Base-by-base conservation (phyloP, 2,888 invertebrate genomes). In the Machimus rusticus region DNA sequence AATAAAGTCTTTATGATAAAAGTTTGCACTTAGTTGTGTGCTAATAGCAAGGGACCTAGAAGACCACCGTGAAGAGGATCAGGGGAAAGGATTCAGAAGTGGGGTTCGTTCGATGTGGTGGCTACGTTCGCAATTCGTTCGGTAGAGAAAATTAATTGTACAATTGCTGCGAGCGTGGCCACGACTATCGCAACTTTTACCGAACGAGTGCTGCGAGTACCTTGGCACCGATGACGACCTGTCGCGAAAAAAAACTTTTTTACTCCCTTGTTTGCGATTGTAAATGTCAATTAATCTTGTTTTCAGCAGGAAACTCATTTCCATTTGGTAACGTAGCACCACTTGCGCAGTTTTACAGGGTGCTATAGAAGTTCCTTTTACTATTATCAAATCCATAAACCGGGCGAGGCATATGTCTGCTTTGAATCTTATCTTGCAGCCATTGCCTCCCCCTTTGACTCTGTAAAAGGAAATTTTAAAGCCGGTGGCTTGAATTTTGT, bases 1-100 rank as follows among this genome's bases (percentile, higher is more conserved):
- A 88, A 88, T 88, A 88, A 88, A 86, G 86, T 88, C 88, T 88
- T 88, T 88, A 88, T 88, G 86, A 86, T 74, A 86, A 88, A 88
- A 88, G 87, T 88, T 88, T 88, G 74, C 84, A 87, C 86, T 88
- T 84, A 87, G 88, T 88, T 88, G 88, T 88, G 88, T 88, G 88
- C 88, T 88, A 88, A 88, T 88, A 87, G 84, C 81, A 43, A 23
- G 46, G 87, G 55, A 86, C 86, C 37, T 74, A 74, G 43, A 74
- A 37, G 31, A 28, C 39, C n/a, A 74, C 74, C 74, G 74, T 37
- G 66, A 43, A 46, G 31, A 84, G 39, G 39, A 66, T 57, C 74
- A 9, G 46, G 74, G 23, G 16, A 43, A 74, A 28, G 74, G 19
- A 31, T 43, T 28, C n/a, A 46, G 43, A 14, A 46, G 43, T 43